Percentiles rank a stretch among this genome's conserved stretches.
Conservation (phyloP, 2,113 vertebrate species). For the Xenopus tropicalis region DNA sequence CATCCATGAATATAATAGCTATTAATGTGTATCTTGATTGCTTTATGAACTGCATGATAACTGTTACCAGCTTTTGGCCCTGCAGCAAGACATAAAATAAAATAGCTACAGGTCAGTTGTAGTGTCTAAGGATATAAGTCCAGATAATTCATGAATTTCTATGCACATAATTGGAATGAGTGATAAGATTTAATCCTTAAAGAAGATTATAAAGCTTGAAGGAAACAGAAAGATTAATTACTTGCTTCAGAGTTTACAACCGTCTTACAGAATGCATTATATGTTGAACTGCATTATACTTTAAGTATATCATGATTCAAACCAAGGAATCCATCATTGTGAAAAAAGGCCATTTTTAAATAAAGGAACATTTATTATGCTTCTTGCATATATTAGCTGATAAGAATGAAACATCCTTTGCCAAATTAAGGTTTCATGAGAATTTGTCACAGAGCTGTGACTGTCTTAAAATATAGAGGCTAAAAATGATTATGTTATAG, state of each 20-base stretch:
- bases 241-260: constrained; percentile 1
- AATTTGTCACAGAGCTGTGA: not conserved
- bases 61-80: constrained; percentile 2
- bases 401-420: constrained; percentile 12
- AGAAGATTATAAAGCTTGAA: constrained; percentile 20
- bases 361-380: constrained; percentile 8
- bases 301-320: constrained; percentile 19
- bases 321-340: constrained; percentile 7
- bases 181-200: constrained; percentile 28
- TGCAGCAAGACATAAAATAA: constrained; percentile 22
- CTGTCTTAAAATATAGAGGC: not conserved
- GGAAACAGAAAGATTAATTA: constrained; percentile 26
- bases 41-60: constrained; percentile 15
- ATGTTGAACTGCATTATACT: constrained; percentile 8
- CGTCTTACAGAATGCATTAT: constrained; percentile 22
- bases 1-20: constrained; percentile 6
- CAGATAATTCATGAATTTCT: constrained; percentile 29
- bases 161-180: constrained; percentile 25
- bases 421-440: not conserved
- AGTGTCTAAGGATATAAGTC: constrained; percentile 11
- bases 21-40: not conserved
- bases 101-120: constrained; percentile 5
- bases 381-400: constrained; percentile 10
- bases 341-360: constrained; percentile 1
- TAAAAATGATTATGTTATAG: not conserved